Evolutionary conservation across 2,113 vertebrate genomes (phyloP), one percentile per base, ranked within the genome.

Genomic region (Labeo catla): DNA sequence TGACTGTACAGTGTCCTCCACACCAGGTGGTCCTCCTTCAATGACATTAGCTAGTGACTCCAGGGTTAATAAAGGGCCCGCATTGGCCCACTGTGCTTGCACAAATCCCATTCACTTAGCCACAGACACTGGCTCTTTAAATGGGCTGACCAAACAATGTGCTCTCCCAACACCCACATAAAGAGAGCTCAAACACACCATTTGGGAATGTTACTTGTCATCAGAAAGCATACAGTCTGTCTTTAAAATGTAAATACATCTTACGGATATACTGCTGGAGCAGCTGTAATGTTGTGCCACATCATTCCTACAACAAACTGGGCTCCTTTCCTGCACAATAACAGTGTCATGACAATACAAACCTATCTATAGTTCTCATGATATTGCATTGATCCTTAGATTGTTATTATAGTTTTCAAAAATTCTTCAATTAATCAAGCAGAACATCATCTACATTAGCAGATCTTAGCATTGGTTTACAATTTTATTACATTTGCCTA

Each of bases 11-110:
- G 95, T 94, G 94, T 95, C 95, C 92, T 94, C 95, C 92, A 94
- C 95, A 96, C 96, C 97, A 97, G 97, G 96, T 97, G 97, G 96
- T 93, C 93, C 92, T 90, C 93, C 96, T 96, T 97, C 96, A 97
- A 93, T 96, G 91, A 95, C 95, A 96, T 95, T 95, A 95, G 93
- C 95, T 93, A 96, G 96, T 93, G 95, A 95, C 91, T 96, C 94
- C 91, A 96, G 95, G 96, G 96, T 96, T 96, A 97, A 95, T 95
- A 93, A 95, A 94, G 94, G 93, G 93, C 90, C 92, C 89, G 91
- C 91, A 93, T 87, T 94, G 93, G 90, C 90, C 90, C 91, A 84
- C 84, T 87, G 91, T 86, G 82, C 91, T 92, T 88, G 89, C 88
- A 91, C 78, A 68, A 88, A 93, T 90, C 86, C 91, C 86, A 91